phyloP scores from a whole-genome alignment of 2,888 invertebrate genomes.

The Heliconius hortense region DNA sequence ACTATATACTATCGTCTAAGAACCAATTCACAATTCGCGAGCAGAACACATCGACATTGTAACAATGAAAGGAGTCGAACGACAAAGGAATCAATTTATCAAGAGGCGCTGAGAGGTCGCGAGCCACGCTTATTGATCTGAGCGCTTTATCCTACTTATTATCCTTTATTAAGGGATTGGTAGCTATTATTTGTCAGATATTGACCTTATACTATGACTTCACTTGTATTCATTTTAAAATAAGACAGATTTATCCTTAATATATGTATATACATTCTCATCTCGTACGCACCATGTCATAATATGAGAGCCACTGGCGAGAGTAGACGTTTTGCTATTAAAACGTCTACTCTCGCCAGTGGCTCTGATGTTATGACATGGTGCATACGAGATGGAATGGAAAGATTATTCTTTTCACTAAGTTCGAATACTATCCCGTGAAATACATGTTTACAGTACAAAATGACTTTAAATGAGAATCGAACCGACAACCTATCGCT shows the following conservation, averaged over 20 bases:
- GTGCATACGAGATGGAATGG: no score
- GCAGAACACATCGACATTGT: constrained; percentile 16
- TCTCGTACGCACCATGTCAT: neutral
- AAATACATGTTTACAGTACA: no score
- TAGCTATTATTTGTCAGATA: constrained; percentile 15
- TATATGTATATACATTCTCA: no score
- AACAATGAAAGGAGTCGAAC: constrained; percentile 22
- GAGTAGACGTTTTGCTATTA: neutral
- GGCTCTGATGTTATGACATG: no score
- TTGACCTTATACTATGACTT: neutral
- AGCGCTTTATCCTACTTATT: constrained; percentile 32
- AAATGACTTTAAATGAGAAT: no score
- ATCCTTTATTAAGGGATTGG: constrained; percentile 15
- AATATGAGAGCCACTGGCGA: neutral
- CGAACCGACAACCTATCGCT: no score
- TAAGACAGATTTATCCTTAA: neutral
- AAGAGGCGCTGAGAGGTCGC: constrained; percentile 55
- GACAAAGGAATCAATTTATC: constrained; percentile 64
- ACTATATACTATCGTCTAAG: constrained; percentile 4
- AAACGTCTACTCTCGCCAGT: no score
- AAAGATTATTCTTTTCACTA: no score
- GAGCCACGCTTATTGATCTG: constrained; percentile 44
- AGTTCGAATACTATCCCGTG: no score
- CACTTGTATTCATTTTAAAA: neutral
- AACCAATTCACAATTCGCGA: constrained; percentile 23